These are phyloP conservation scores for Paedocypris micromegethes DNA, from an alignment of 2,797 vertebrate genomes.

Conservation along the genomic window DNA sequence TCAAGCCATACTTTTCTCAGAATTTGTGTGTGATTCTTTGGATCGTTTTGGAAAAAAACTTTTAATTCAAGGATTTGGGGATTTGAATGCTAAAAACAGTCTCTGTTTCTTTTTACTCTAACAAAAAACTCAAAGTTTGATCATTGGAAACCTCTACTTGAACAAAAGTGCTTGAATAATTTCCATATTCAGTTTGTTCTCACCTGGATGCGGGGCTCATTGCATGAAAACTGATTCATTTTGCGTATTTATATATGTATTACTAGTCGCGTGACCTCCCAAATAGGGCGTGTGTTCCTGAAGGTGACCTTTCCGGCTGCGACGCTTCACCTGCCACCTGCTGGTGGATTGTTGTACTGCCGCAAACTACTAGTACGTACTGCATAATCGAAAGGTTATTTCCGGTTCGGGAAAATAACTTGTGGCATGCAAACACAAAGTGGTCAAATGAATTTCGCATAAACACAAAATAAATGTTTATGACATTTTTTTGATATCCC, in stretches of 20 bases:
- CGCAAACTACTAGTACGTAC: background rate
- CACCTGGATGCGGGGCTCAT: background rate
- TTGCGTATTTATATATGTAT: constrained; percentile 17
- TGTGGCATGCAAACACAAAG: no score
- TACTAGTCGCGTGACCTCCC: constrained; percentile 31
- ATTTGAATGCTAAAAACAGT: no score
- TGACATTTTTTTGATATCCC: no score
- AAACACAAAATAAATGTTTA: no score
- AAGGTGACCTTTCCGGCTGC: constrained; percentile 26
- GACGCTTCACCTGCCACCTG: background rate
- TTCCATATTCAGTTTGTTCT: background rate
- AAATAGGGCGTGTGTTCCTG: constrained; percentile 1
- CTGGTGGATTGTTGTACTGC: constrained; percentile 11
- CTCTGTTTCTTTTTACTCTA: no score
- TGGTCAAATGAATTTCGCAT: no score
- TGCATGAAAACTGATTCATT: background rate
- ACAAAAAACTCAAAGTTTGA: constrained; percentile 10
- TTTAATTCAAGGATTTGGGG: no score
- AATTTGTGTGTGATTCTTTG: constrained; percentile 5
- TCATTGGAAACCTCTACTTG: background rate
- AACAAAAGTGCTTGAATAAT: background rate
- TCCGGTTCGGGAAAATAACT: no score
- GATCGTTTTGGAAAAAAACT: constrained; percentile 20
- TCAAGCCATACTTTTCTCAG: constrained; percentile 18
- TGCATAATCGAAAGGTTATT: background rate